phyloP scores from a whole-genome alignment of 30 jellyfish, hydroid and myxozoan species.

The Hydra vulgaris region DNA sequence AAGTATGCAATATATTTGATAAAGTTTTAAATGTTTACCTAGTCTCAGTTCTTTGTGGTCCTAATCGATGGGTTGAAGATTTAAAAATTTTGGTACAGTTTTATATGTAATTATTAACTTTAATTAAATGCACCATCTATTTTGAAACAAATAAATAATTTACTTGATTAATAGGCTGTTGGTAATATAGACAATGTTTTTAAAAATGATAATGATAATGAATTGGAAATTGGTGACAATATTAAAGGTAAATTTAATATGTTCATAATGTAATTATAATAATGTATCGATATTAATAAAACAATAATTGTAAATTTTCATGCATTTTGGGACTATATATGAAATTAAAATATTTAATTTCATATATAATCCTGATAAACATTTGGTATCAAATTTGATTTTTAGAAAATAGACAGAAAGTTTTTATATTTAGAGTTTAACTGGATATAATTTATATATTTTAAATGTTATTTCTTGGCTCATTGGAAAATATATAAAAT shows the following conservation, averaged over 20 bases:
- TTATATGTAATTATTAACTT: background rate
- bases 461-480: no score
- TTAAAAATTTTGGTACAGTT: conserved; percentile 35
- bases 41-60: conserved; percentile 35
- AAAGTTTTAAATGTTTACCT: conserved; percentile 24
- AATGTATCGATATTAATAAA: background rate
- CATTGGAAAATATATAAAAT: no score
- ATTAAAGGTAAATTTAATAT: conserved; percentile 30
- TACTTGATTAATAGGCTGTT: background rate
- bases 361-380: no score
- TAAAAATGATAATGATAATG: conserved; percentile 10
- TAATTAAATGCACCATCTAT: no score
- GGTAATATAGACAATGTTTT: background rate
- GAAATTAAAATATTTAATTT: no score
- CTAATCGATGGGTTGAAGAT: conserved; percentile 51
- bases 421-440: no score
- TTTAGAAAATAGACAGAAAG: no score
- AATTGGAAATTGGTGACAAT: conserved; percentile 54
- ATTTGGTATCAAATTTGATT: no score
- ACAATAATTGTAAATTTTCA: no score
- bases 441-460: no score
- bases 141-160: no score
- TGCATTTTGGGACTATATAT: no score
- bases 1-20: conserved; percentile 15
- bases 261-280: background rate